phyloP scores from a whole-genome alignment of 2,888 invertebrate species.

The Caenorhabditis angaria region DNA sequence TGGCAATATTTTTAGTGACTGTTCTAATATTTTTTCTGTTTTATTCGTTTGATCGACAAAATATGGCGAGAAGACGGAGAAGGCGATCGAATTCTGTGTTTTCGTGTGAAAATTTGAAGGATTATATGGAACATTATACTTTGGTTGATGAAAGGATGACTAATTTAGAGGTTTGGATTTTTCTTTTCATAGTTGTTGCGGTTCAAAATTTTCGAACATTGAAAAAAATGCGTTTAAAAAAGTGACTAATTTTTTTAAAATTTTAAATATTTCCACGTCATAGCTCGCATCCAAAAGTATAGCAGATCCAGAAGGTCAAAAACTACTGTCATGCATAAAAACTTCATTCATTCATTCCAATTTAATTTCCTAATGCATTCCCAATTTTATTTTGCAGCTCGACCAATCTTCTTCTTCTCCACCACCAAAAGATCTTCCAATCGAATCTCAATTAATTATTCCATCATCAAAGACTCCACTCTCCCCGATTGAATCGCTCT shows the following conservation, averaged over 20 bases:
- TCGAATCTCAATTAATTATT: background rate
- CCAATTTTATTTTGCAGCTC: background rate
- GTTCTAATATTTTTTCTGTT: background rate
- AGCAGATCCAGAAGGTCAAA: no score
- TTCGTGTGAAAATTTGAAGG: conserved; percentile 2
- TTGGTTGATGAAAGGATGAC: background rate
- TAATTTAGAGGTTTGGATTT: background rate
- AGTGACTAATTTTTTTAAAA: no score
- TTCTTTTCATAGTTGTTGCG: no score
- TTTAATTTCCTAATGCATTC: no score
- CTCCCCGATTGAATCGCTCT: background rate
- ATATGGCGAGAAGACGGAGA: background rate
- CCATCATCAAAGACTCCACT: background rate
- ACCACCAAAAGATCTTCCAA: background rate
- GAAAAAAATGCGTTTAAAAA: no score
- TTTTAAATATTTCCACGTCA: no score
- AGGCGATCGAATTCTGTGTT: background rate
- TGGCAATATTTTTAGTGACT: background rate
- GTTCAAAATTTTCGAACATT: no score
- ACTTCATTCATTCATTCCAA: no score
- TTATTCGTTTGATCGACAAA: background rate
- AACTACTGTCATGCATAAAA: no score
- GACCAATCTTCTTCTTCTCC: background rate
- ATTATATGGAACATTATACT: background rate
- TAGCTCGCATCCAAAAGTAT: no score